Base-by-base conservation (phyloP, 92 coral and sea anemone species). In the Porites lobata region DNA sequence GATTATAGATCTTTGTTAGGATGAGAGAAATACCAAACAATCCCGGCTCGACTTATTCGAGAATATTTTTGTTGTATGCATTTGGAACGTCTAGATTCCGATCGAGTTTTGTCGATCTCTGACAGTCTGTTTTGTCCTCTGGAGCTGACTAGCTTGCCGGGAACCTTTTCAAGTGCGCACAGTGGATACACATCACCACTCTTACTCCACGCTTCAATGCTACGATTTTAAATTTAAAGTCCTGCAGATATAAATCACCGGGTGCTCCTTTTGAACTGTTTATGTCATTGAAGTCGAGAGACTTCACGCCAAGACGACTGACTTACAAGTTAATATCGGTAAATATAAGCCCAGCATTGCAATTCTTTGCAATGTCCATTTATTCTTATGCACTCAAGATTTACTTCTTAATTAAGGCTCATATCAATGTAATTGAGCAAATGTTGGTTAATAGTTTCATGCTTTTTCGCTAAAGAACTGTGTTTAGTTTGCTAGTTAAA, bases 401-500 rank as follows among this genome's bases (percentile, higher is more conserved):
- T 69, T 69, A 57, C 75, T 57, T 19, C 69, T 80, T 68, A 81
- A 81, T 81, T 68, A 38, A 69, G 76, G 21, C 65, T 53, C 53
- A 68, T 52, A 63, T 81, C 85, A 68, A 54, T 52, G 85, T 68
- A 54, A 68, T 81, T 69, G 76, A 22, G 65, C 15, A 68, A 81
- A 81, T 51, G 75, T 70, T 72, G 61, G 50, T 70, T 82, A 68
- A 53, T 81, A 76, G 32, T 53, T 69, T 69, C n/a, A 71, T 11
- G 6, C 68, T 67, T 79, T n/a, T 54, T 14, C 4, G 3, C 43
- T 29, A 18, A 69, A 72, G 51, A 69, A 13, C 21, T 63, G 62
- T 20, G 85, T 69, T 70, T 81, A 69, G 13, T 69, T 81, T 82
- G 86, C 14, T 56, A 22, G 65, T 57, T 32, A 73, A 81, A 81